Evolutionary conservation across 2,888 invertebrate species (phyloP), one percentile per base, ranked within the genome.

Genomic region (Tetranychus piercei): DNA sequence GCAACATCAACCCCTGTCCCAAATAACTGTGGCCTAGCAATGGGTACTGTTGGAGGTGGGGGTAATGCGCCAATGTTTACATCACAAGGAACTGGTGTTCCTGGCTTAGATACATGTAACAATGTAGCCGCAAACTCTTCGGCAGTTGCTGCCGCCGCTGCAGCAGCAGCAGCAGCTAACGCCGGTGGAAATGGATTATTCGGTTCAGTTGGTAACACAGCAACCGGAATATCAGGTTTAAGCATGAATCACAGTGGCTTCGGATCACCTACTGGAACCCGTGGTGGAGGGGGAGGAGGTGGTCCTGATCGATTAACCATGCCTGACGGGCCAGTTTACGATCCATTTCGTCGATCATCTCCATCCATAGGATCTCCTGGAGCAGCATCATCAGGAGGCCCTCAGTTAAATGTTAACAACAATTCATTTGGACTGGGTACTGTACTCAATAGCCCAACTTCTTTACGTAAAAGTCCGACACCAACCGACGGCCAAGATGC

Each of bases 361-460:
- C 76, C 80, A 78, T 73, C 80, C 77, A 78, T 77, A 77, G 78
- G 77, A 78, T 79, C 78, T 76, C 78, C 78, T 73, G 88, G 80
- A 80, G 86, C 87, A 80, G 88, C 90, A 64, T 22, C 66, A 66
- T 64, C 72, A 44, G 34, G 64, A 6, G 70, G 67, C 55, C 73
- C 74, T 44, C 71, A 71, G 44, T 71, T 71, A 83, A 88, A 78
- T 74, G 79, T 79, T 18, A 91, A 91, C 84, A 90, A 90, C 83
- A 91, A 91, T 84, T 92, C 92, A 82, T 93, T 93, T 85, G 91
- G 92, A 80, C 85, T 91, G 80, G 89, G 89, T 80, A 89, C 89
- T 74, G 80, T 77, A 74, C 77, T 78, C 44, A 74, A 76, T 67
- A 78, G 77, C 74, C 75, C 78, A 71, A 81, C 81, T 72, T 81